Evolutionary conservation across 64 coral and sea anemone species (phyloP), one percentile per base, ranked within the genome.

Genomic region (Stichodactyla mertensii): DNA sequence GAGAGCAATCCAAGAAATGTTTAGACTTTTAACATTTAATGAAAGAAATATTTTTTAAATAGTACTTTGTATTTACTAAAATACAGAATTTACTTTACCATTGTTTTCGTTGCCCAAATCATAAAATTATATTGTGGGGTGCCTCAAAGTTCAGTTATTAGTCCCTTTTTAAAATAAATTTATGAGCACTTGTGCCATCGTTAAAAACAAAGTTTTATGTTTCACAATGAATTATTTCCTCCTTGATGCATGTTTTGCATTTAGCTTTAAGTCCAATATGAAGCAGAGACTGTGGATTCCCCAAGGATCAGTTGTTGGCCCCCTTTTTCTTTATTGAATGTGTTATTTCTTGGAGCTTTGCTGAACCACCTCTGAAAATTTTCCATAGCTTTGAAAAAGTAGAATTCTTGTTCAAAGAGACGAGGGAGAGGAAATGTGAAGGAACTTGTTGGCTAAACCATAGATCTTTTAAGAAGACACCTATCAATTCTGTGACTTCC

Each of bases 401-500:
- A 22, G 16, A 4, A 31, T 55, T 81, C 15, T 55, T 6, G 15
- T 55, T 81, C 0, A 20, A 54, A 16, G 26, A 52, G 6, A 62
- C 6, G 5, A 36, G 18, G 24, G 77, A 82, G 10, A 92, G 78
- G 55, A 92, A 83, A 28, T 87, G 90, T 19, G 5, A 14, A 20
- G 90, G 90, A 11, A 83, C 64, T 9, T 55, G 58, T 51, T 66
- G 77, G 27, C 52, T 26, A 15, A 74, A 82, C 90, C 90, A 91
- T 18, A 91, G 5, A 71, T 91, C 90, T 87, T 87, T 85, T 24
- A 87, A 31, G 26, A 91, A 83, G 18, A 87, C 57, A 82, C 57
- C 61, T 14, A 87, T 6, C 18, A 91, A 24, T 7, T 82, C 51
- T 51, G 66, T 79, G 0, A 91, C 9, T 11, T 22, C 57, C 67